Evolutionary conservation across 2,113 vertebrate species (phyloP), one percentile per base, ranked within the genome.

Genomic region (Cyprinus carpio): DNA sequence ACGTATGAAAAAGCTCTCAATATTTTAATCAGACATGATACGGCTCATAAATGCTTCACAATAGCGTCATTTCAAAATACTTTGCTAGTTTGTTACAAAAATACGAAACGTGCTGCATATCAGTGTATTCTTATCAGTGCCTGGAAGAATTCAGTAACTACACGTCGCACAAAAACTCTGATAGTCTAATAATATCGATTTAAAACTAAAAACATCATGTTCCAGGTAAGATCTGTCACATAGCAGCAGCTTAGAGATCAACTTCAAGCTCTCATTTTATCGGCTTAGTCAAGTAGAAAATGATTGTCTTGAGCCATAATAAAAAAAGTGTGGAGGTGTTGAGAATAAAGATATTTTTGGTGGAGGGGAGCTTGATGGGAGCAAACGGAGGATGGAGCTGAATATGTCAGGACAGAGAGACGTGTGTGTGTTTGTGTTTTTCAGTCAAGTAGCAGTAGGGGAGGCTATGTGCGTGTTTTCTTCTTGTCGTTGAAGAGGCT

Each of bases 401-500:
- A 85, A 79, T 23, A 83, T 34, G 5, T 34, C 62, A 15, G n/a
- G 29, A 60, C 29, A 46, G 67, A 74, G 58, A 43, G 46, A 60
- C 29, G 31, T 27, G 25, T 80, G 9, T 25, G 3, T 86, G 43
- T 43, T 9, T 58, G 20, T 54, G 31, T 65, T 84, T 69, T 85
- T 60, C 58, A 71, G 46, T 89, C 69, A 62, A 62, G 40, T 16
- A n/a, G 78, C 37, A 13, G 40, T 6, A 13, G 60, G 40, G 0
- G 75, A 31, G 56, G 90, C 94, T 96, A 99, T 90, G 97, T 97
- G 92, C 95, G 95, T n/a, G 92, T 95, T 94, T 96, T 97, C 90
- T 94, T 96, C 86, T 96, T 97, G 90, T 99, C 97, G 65, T 98
- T 95, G 90, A 99, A 99, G 62, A 99, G 96, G 82, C 95, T 98